These are phyloP conservation scores for Himalopsyche anomala DNA, from an alignment of 2,888 invertebrate genomes.

Conservation along the genomic window DNA sequence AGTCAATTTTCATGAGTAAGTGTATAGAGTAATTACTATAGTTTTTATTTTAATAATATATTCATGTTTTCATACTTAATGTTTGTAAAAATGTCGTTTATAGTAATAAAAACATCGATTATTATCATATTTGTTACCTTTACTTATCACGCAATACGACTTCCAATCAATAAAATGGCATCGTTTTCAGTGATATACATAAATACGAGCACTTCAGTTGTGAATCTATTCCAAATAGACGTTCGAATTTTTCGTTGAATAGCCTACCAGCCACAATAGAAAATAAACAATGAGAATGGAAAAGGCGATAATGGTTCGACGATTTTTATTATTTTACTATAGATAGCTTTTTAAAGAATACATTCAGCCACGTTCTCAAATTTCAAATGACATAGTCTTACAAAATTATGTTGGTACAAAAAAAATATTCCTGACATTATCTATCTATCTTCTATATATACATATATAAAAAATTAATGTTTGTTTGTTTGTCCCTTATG, in stretches of 20 bases:
- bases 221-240: neutral
- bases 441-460: too few relatives aligned
- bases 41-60: neutral
- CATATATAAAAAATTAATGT: too few relatives aligned
- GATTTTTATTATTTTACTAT: neutral
- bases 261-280: neutral
- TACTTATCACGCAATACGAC: neutral
- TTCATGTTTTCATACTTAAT: neutral
- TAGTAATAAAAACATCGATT: neutral
- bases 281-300: conserved; percentile 5
- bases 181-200: neutral
- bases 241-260: conserved; percentile 5
- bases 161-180: conserved; percentile 1
- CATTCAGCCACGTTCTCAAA: neutral
- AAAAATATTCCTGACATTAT: too few relatives aligned
- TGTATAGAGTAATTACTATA: too few relatives aligned
- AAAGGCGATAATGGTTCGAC: neutral
- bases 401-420: neutral
- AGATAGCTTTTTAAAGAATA: neutral
- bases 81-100: neutral
- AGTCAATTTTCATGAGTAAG: too few relatives aligned
- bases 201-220: neutral
- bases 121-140: neutral
- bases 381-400: neutral
- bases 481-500: too few relatives aligned